Evolutionary conservation across 2,113 vertebrate genomes (phyloP), one percentile per base, ranked within the genome.

Genomic region (Periophthalmus modestus): DNA sequence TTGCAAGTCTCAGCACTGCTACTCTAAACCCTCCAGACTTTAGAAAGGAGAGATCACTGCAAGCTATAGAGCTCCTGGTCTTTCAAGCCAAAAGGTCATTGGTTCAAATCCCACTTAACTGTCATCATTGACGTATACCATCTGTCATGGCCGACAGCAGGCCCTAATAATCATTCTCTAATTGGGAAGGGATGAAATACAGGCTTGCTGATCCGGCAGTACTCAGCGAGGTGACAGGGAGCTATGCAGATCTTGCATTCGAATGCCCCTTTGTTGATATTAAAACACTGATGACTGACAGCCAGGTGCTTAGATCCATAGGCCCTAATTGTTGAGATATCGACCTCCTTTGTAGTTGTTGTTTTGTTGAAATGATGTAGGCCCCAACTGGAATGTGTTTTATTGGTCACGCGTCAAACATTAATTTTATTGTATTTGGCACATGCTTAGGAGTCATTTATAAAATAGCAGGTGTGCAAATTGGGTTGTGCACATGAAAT

Each of bases 121-220:
- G 82, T 66, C 72, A 69, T 59, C 80, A 87, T 33, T 91, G 87
- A 92, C 85, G 69, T 86, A 84, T 15, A 23, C 86, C 88, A 82
- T 92, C 92, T 93, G 90, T 92, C 89, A 86, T 81, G 82, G 77
- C 81, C 68, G 46, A 68, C 75, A 78, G 75, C 48, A 47, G 36
- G 73, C 78, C 81, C 78, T 89, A 87, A 89, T 91, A 90, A 92
- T 85, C 84, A 71, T 82, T 58, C 70, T 82, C 69, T 92, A 90
- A 92, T 92, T 90, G 84, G 79, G 81, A 93, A 88, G 90, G 84
- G 87, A 90, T 92, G 89, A 92, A 89, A 90, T 88, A 88, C 57
- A 36, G 71, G 74, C 78, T 72, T 66, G 14, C 77, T 84, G 89
- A 86, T 90, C 86, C 84, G 66, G 75, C 78, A 23, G 81, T 59